These are phyloP conservation scores for Eutrigla gurnardus DNA, from an alignment of 2,797 vertebrate genomes.

Conservation along the genomic window DNA sequence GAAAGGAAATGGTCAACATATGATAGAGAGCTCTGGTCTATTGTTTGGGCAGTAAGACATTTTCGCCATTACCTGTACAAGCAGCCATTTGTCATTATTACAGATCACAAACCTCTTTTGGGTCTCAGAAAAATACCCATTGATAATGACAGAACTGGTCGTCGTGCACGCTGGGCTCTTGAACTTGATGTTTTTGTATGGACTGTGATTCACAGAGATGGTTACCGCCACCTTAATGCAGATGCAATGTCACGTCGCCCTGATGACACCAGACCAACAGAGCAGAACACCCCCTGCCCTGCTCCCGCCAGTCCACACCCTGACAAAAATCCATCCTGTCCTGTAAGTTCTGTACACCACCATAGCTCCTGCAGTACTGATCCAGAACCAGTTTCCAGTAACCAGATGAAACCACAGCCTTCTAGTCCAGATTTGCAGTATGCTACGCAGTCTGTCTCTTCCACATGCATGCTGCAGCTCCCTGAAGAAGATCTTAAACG, in stretches of 20 bases:
- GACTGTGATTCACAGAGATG: slow-evolving; percentile 31
- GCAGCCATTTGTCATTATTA: slow-evolving; percentile 42
- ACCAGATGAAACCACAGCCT: not conserved
- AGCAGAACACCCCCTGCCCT: not conserved
- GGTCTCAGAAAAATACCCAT: slow-evolving; percentile 32
- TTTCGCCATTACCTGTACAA: slow-evolving; percentile 21
- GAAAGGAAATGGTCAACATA: not conserved
- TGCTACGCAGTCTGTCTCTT: not conserved
- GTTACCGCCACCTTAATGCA: slow-evolving; percentile 17
- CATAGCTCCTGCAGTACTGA: not conserved
- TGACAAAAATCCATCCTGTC: not conserved
- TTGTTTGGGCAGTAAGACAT: slow-evolving; percentile 14
- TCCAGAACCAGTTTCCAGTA: not conserved
- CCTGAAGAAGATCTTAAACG: not conserved
- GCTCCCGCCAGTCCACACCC: no score
- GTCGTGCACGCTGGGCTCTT: slow-evolving; percentile 19
- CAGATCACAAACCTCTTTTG: slow-evolving; percentile 35
- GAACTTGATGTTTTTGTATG: slow-evolving; percentile 32
- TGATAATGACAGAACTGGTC: slow-evolving; percentile 40
- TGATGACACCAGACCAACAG: not conserved
- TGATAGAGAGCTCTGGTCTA: slow-evolving; percentile 33
- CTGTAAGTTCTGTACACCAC: not conserved
- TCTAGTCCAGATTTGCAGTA: not conserved
- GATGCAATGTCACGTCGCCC: slow-evolving; percentile 30
- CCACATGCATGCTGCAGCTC: not conserved